These are phyloP conservation scores for Rhinoderma darwinii DNA, from an alignment of 2,113 vertebrate genomes.

Conservation along the genomic window DNA sequence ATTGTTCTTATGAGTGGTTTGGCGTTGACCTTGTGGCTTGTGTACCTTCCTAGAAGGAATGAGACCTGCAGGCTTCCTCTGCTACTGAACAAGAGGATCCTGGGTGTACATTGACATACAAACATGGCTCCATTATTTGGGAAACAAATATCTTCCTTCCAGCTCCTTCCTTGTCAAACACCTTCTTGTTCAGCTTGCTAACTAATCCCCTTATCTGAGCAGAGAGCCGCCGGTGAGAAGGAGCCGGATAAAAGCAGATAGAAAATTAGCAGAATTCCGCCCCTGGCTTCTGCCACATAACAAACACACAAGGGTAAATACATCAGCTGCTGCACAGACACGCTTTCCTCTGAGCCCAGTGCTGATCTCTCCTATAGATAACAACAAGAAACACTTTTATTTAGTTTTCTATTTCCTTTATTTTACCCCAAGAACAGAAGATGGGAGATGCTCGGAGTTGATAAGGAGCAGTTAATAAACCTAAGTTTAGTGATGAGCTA, in stretches of 20 bases:
- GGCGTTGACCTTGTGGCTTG: conserved; percentile 28
- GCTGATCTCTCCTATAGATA: conserved; percentile 33
- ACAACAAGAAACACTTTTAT: conserved; percentile 54
- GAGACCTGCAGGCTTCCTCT: conserved; percentile 48
- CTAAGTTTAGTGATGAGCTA: conserved; percentile 26
- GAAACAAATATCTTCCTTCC: conserved; percentile 80
- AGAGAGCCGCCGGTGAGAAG: conserved; percentile 75
- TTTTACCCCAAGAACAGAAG: conserved; percentile 52
- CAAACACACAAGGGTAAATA: conserved; percentile 69
- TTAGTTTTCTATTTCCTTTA: conserved; percentile 29
- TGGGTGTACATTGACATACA: conserved; percentile 58
- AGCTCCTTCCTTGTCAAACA: conserved; percentile 72
- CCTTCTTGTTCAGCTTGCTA: conserved; percentile 79
- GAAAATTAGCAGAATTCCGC: conserved; percentile 78
- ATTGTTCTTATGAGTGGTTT: not conserved
- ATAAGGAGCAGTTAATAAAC: conserved; percentile 60
- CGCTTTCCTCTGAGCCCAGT: conserved; percentile 48
- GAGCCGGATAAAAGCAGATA: conserved; percentile 76
- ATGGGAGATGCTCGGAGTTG: conserved; percentile 64
- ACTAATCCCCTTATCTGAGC: conserved; percentile 84
- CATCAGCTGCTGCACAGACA: conserved; percentile 63
- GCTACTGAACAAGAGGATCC: conserved; percentile 51
- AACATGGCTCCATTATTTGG: conserved; percentile 71
- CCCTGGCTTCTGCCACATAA: conserved; percentile 70
- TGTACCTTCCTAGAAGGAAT: conserved; percentile 8